A percentile compares a stretch with the other conserved stretches of the same genome.
phyloP scores from a whole-genome alignment of 2,113 vertebrate species.

The human region GRCh38 chr12:29176501-29177000 shows the following conservation, averaged over 20 bases:
- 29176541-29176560: neutral
- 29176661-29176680: neutral
- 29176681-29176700: neutral
- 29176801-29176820: neutral
- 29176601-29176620: neutral
- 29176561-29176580: conserved; percentile 15
- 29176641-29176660: neutral
- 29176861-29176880: neutral
- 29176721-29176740: neutral
- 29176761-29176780: neutral
- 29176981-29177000: neutral
- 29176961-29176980: neutral
- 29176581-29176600: neutral
- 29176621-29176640: neutral
- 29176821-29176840: neutral
- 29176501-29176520: neutral
- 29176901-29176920: neutral
- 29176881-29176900: neutral
- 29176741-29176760: neutral
- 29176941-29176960: neutral
- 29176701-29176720: neutral
- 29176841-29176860: neutral
- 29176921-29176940: neutral
- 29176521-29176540: neutral
- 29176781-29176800: neutral